phyloP scores from a whole-genome alignment of 2,888 invertebrate species.

The Eupithecia exiguata region DNA sequence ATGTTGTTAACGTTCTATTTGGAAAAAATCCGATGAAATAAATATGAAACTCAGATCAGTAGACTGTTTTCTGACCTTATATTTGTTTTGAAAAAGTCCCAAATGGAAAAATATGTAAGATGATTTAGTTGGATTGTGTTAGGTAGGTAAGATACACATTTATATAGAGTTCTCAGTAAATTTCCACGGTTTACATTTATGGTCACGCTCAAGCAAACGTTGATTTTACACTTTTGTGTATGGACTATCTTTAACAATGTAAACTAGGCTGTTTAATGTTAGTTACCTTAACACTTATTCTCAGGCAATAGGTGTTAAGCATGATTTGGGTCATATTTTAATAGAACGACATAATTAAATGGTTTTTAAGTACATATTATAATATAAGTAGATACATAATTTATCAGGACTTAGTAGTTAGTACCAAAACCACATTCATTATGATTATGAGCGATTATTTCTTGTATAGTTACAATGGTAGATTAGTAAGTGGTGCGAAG shows the following conservation, averaged over 20 bases:
- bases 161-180: not conserved
- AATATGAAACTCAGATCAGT: no score
- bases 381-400: no score
- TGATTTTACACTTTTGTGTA: not conserved
- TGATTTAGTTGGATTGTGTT: not conserved
- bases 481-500: constrained; percentile 18
- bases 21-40: no score
- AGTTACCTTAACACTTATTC: not conserved
- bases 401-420: not conserved
- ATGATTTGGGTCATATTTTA: not conserved
- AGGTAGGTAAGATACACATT: not conserved
- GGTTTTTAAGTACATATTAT: no score
- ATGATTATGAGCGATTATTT: not conserved
- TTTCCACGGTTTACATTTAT: not conserved
- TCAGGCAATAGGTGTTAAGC: not conserved
- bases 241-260: not conserved
- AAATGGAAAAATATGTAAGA: not conserved
- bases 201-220: not conserved
- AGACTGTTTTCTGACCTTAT: no score
- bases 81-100: not conserved
- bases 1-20: not conserved
- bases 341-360: no score
- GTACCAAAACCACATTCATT: not conserved
- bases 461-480: not conserved
- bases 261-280: not conserved